Percentiles rank a stretch among this genome's conserved stretches.
These are phyloP conservation scores for Paramormyrops kingsleyae DNA, from an alignment of 2,113 vertebrate species.

Conservation along the genomic window DNA sequence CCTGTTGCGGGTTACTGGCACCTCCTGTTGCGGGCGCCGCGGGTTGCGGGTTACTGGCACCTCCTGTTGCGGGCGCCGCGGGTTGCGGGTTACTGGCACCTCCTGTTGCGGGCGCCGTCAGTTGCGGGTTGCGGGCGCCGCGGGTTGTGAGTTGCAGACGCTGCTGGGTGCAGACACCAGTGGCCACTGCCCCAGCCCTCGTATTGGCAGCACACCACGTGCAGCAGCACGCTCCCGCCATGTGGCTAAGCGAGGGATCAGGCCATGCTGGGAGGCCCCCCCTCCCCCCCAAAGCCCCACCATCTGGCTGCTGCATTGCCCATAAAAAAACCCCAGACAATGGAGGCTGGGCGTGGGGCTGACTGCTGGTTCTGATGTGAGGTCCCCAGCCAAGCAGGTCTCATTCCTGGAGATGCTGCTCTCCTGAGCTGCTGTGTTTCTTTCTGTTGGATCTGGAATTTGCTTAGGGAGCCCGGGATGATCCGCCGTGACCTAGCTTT, in stretches of 20 bases:
- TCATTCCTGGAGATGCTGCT: not conserved
- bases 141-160: not conserved
- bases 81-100: too few species aligned
- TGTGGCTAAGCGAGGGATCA: slow-evolving; percentile 34
- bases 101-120: too few species aligned
- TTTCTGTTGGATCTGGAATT: not conserved
- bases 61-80: too few species aligned
- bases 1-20: too few species aligned
- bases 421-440: not conserved
- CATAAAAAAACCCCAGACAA: slow-evolving; percentile 16
- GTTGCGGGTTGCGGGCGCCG: too few species aligned
- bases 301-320: slow-evolving; percentile 30
- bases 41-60: not conserved
- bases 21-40: too few species aligned
- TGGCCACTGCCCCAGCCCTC: not conserved
- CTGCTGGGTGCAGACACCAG: not conserved
- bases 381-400: not conserved
- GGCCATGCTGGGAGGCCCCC: not conserved
- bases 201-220: not conserved
- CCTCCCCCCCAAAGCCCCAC: slow-evolving; percentile 16
- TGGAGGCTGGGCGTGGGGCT: not conserved
- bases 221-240: not conserved
- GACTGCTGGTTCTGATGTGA: not conserved
- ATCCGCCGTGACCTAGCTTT: not conserved
- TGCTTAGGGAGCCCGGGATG: not conserved